phyloP scores from a whole-genome alignment of 2,888 invertebrate genomes.

The Drosophila leonis region DNA sequence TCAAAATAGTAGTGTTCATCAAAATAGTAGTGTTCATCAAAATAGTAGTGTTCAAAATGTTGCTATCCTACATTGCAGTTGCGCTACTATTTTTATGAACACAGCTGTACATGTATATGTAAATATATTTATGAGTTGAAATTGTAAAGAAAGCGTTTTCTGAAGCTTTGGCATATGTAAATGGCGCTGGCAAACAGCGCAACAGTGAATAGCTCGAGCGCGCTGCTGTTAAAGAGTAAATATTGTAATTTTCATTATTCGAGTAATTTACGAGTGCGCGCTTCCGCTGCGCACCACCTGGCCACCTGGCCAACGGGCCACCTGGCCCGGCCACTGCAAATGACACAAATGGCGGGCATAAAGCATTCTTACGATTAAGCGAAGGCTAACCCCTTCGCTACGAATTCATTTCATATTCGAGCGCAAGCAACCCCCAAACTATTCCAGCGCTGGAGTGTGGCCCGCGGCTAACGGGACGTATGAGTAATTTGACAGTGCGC shows the following conservation, averaged over 20 bases:
- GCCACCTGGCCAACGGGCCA: background rate
- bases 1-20: too few relatives aligned
- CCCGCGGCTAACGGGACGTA: conserved; percentile 56
- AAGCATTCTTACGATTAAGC: conserved; percentile 47
- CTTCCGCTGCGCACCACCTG: conserved; percentile 58
- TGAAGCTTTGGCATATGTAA: conserved; percentile 15
- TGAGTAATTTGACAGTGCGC: conserved; percentile 70
- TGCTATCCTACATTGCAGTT: too few relatives aligned
- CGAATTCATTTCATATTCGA: background rate
- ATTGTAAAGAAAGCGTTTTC: conserved; percentile 35
- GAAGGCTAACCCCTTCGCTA: conserved; percentile 4
- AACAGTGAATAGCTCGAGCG: conserved; percentile 4
- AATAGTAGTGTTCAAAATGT: too few relatives aligned
- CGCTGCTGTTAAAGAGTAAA: conserved; percentile 61
- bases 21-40: too few relatives aligned
- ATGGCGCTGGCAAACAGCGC: conserved; percentile 6
- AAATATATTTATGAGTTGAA: conserved; percentile 4
- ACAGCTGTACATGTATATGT: too few relatives aligned
- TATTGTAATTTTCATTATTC: conserved; percentile 80
- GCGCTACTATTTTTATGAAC: too few relatives aligned
- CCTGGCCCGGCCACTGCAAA: conserved; percentile 24
- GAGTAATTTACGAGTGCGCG: conserved; percentile 71
- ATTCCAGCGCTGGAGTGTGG: background rate
- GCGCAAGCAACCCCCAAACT: background rate
- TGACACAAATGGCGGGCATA: conserved; percentile 37